phyloP scores from a whole-genome alignment of 2,113 vertebrate genomes.

The Ornithorhynchus anatinus region DNA sequence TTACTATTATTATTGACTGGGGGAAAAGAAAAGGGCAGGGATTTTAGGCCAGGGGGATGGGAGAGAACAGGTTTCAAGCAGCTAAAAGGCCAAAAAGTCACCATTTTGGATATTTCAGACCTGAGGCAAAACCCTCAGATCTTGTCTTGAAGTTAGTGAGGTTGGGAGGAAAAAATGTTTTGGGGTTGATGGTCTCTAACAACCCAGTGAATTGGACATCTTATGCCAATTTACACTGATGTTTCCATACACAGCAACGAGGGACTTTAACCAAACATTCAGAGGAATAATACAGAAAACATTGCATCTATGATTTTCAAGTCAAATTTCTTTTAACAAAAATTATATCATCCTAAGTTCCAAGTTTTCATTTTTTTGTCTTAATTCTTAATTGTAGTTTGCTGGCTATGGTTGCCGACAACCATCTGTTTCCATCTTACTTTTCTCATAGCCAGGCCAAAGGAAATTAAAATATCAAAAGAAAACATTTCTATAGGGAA shows the following conservation, averaged over 20 bases:
- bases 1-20: too few relatives aligned
- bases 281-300: conserved; percentile 60
- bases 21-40: too few relatives aligned
- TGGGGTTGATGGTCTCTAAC: too few relatives aligned
- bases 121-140: too few relatives aligned
- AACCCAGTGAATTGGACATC: too few relatives aligned
- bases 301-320: conserved; percentile 38
- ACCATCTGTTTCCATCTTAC: conserved; percentile 66
- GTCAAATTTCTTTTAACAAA: conserved; percentile 75
- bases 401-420: conserved; percentile 61
- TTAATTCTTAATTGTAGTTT: conserved; percentile 70
- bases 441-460: conserved; percentile 51
- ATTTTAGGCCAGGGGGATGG: too few relatives aligned
- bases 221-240: neutral
- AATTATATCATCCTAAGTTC: conserved; percentile 61
- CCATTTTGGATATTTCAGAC: too few relatives aligned
- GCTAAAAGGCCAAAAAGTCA: too few relatives aligned
- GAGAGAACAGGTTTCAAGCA: too few relatives aligned
- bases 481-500: conserved; percentile 42
- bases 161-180: too few relatives aligned
- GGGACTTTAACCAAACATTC: conserved; percentile 60
- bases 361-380: conserved; percentile 57
- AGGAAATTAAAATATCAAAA: conserved; percentile 70
- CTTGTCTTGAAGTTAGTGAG: too few relatives aligned
- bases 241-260: neutral